Evolutionary conservation across 2,113 vertebrate species (phyloP), one percentile per base, ranked within the genome.

Genomic region (Romanogobio albipinnatus): DNA sequence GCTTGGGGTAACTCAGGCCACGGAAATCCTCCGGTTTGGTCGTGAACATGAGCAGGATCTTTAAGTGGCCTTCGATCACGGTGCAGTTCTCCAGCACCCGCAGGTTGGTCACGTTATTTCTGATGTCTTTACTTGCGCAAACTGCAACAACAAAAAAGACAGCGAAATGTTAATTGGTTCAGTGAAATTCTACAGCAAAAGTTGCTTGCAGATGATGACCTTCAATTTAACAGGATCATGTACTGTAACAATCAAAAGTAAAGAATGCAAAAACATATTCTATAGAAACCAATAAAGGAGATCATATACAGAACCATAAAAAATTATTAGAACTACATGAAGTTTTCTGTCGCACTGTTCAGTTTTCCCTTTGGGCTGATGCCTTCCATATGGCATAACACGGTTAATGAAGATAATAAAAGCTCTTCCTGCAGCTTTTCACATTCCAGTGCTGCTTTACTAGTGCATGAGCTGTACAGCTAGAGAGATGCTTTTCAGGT

Each of bases 1-100:
- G 95, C 58, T 95, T 97, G 17, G 98, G 97, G 86, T 97, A 99
- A 87, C 95, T 96, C 91, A 99, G 93, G 78, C 95, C 97, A 0
- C 94, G 94, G 94, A 99, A 99, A 80, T 99, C 96, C 17, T 98
- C 97, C 0, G 97, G 93, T 89, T 95, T 97, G 77, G 96, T 98
- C 88, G 92, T 95, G 88, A 99, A 99, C 96, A 99, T 97, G 58
- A 99, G 93, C 83, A 99, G 85, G 83, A 99, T 99, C 91, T 99
- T 97, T 84, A 99, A 58, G 84, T 98, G 97, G 83, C 98, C 98
- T 90, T 99, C 98, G 0, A 99, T 98, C 85, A 99, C 95, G 0
- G 98, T 98, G 93, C 98, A 99, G 93, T 98, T 98, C 92, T 96
- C 95, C 2, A 99, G 93, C 64, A 92, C 86, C 0, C 90, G 92